Base-by-base conservation (phyloP, 2,888 invertebrate genomes). In the Archaeoteleia sp. region DNA sequence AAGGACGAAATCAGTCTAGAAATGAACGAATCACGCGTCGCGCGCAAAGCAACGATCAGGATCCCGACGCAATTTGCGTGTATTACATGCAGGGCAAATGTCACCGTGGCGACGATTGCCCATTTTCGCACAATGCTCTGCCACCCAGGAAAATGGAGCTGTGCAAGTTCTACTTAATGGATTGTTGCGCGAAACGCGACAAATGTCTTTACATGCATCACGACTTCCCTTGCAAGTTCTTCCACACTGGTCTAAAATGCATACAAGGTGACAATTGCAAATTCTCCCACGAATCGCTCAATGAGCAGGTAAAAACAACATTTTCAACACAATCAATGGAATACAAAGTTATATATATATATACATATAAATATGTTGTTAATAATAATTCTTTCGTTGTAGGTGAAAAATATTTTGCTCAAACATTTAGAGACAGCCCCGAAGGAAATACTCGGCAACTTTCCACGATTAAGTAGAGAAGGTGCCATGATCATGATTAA, bases 211-310 rank as follows among this genome's bases (percentile, higher is more conserved):
- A 96, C 83, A 94, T 98, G 94, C 98, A 98, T 87, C 91, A 93
- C 78, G 97, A 97, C 85, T 98, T 97, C 85, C 98, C 98, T 10
- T 98, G 98, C 87, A 97, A 97, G 88, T 97, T 93, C 87, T 97
- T 93, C 86, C 97, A 98, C 84, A 94, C 96, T 48, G 97, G 97
- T 70, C 89, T 94, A 85, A 92, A 92, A 53, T 97, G 97, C 85
- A 90, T 90, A 71, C 90, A 88, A 27, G 89, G 89, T 43, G 92
- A 93, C n/a, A 91, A 92, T 67, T 98, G 98, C 87, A 95, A 96
- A 86, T 98, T 97, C 86, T 95, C 95, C 17, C 98, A 98, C 84
- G 91, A 91, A 76, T 94, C 95, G 0, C 87, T 98, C n/a, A 91
- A 90, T 48, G 96, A 96, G 69, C 91, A 91, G 80, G 89, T 93